Evolutionary conservation across 1,140 invertebrate genomes (phyloP).

Genomic region (Drosophila mauritiana): DNA sequence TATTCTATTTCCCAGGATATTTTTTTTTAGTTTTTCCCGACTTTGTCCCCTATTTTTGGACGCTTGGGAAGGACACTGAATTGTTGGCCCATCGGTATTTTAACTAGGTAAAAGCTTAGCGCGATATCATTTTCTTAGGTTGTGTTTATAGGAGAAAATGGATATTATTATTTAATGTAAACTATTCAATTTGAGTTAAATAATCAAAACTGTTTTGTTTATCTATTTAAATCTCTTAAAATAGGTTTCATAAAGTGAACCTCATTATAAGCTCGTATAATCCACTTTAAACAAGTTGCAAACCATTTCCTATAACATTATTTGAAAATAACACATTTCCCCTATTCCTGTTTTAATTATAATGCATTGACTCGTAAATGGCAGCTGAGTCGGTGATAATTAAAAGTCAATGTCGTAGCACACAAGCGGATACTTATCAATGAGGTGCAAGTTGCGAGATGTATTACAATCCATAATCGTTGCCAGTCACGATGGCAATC

Average conservation of each 20-base stretch:
- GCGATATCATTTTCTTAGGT: no score
- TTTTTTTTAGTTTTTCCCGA: conserved; percentile 17
- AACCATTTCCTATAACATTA: no score
- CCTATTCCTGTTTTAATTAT: background rate
- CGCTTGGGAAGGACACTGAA: conserved; percentile 22
- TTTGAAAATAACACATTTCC: no score
- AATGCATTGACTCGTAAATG: conserved; percentile 28
- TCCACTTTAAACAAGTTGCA: no score
- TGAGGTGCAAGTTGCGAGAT: conserved; percentile 56
- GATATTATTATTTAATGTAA: no score
- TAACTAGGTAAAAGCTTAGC: no score
- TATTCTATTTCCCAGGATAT: conserved; percentile 51
- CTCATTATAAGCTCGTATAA: no score
- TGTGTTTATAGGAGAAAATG: no score
- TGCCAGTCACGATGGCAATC: conserved; percentile 61
- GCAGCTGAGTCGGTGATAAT: conserved; percentile 46
- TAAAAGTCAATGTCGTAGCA: conserved; percentile 64
- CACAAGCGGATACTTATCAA: conserved; percentile 50
- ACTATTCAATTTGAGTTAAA: no score
- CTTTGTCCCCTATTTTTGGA: background rate
- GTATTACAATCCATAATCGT: conserved; percentile 77
- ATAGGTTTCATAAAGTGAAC: no score
- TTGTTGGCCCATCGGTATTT: conserved; percentile 3
- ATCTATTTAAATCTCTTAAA: no score
- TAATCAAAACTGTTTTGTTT: no score